Conservation (phyloP, 2,797 vertebrate genomes). For the Myotis myotis region DNA sequence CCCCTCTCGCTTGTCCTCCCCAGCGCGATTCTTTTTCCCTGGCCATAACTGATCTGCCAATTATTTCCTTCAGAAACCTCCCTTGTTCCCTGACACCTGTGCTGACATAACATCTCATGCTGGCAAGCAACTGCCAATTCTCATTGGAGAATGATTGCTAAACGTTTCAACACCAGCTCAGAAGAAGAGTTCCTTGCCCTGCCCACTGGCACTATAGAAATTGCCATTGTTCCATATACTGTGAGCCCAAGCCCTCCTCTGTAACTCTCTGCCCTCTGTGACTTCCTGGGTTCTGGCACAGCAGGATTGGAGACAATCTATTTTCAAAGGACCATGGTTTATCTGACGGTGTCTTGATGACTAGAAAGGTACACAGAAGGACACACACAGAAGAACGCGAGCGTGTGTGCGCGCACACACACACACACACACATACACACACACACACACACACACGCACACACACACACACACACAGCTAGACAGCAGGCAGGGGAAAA, state of each 20-base stretch:
- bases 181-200: neutral
- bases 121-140: slow-evolving; percentile 65
- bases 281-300: neutral
- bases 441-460: too few relatives aligned
- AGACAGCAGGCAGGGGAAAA: neutral
- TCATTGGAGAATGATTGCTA: slow-evolving; percentile 67
- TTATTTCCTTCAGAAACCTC: slow-evolving; percentile 58
- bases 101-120: slow-evolving; percentile 49
- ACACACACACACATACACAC: too few relatives aligned
- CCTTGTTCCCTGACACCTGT: slow-evolving; percentile 50
- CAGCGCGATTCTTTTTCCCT: neutral
- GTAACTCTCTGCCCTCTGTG: neutral
- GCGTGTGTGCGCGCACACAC: too few relatives aligned
- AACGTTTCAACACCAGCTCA: slow-evolving; percentile 56
- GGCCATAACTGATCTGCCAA: slow-evolving; percentile 2
- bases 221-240: neutral
- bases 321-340: neutral
- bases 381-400: neutral
- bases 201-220: neutral
- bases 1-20: neutral
- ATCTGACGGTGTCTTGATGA: neutral
- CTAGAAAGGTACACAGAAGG: neutral
- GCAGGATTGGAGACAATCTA: rapidly evolving
- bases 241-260: neutral
- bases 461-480: too few relatives aligned